Percentiles rank a stretch among this genome's conserved stretches.
Conservation (phyloP, 2,888 invertebrate genomes). For the Eupithecia dodoneata region DNA sequence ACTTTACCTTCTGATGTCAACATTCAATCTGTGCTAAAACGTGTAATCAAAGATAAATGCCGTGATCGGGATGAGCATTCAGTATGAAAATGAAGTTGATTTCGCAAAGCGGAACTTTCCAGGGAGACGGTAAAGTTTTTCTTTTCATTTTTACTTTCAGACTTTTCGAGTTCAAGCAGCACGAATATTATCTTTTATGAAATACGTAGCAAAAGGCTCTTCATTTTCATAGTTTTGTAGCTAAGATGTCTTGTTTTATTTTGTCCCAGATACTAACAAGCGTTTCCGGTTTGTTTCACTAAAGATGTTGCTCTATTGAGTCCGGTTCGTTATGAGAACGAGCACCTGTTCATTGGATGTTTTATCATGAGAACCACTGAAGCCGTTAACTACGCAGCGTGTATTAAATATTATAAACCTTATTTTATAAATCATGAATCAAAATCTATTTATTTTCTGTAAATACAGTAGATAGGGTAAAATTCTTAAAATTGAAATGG, state of each 20-base stretch:
- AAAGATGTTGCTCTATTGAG: constrained; percentile 33
- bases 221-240: constrained; percentile 8
- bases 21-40: constrained; percentile 1
- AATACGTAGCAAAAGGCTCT: not conserved
- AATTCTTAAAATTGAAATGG: no score
- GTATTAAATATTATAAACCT: not conserved
- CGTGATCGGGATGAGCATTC: constrained; percentile 23
- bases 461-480: no score
- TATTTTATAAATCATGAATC: not conserved
- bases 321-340: constrained; percentile 41
- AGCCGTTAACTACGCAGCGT: not conserved
- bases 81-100: constrained; percentile 13
- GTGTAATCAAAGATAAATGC: constrained; percentile 24
- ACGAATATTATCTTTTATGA: not conserved
- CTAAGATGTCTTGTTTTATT: constrained; percentile 15
- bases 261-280: constrained; percentile 42
- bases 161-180: not conserved
- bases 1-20: not conserved
- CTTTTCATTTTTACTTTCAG: constrained; percentile 12
- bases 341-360: not conserved
- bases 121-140: constrained; percentile 11
- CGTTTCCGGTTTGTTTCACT: constrained; percentile 48
- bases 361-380: constrained; percentile 6
- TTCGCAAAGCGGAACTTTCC: constrained; percentile 10
- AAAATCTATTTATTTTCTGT: no score